Evolutionary conservation across 2,888 invertebrate genomes (phyloP).

Genomic region (Leptinotarsa rubiginosa): DNA sequence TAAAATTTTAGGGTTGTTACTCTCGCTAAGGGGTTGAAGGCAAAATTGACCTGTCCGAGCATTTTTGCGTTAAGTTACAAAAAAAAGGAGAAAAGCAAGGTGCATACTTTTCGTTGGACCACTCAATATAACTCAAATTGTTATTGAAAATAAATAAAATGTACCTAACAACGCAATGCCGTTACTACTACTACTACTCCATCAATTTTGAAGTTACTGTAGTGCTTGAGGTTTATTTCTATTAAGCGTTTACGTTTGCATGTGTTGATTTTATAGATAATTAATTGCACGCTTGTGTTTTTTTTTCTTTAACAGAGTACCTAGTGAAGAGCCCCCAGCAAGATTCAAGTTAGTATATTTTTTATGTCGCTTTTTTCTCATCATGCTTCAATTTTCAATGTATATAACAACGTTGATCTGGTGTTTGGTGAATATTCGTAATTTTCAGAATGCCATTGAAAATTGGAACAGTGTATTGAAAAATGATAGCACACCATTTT

Average conservation of each 20-base stretch:
- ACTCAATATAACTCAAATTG: too few relatives aligned
- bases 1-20: too few relatives aligned
- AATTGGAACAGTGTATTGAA: neutral
- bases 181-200: too few relatives aligned
- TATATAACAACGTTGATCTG: neutral
- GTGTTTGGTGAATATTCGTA: neutral
- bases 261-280: conserved; percentile 25
- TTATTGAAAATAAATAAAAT: too few relatives aligned
- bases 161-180: too few relatives aligned
- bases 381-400: conserved; percentile 8
- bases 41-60: too few relatives aligned
- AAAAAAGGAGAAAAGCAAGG: too few relatives aligned
- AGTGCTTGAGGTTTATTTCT: conserved; percentile 3
- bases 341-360: conserved; percentile 61
- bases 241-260: conserved; percentile 25
- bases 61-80: too few relatives aligned
- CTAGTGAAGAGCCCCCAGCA: conserved; percentile 58
- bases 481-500: neutral
- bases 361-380: conserved; percentile 21
- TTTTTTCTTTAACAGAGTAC: conserved; percentile 64
- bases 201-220: too few relatives aligned
- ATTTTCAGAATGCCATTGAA: neutral
- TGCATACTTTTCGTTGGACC: too few relatives aligned
- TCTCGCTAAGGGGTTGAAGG: too few relatives aligned
- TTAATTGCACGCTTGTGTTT: conserved; percentile 54